Conservation (phyloP, 2,113 vertebrate species). For the Thinocorus orbignyianus region DNA sequence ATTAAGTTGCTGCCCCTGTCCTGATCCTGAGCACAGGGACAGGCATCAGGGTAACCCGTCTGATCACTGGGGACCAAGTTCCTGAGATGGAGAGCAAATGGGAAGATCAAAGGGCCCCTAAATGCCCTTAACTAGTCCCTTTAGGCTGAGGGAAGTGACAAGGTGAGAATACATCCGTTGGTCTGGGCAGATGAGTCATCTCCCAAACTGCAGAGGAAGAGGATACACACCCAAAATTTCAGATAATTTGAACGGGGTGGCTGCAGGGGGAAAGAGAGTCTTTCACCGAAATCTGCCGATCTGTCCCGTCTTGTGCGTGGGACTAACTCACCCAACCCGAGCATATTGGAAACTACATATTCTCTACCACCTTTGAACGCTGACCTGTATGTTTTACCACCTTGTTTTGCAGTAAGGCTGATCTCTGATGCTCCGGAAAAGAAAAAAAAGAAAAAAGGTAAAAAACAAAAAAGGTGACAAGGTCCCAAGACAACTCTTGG, state of each 20-base stretch:
- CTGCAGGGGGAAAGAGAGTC: background rate
- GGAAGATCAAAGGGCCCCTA: constrained; percentile 34
- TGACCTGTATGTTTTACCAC: background rate
- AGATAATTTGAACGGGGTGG: background rate
- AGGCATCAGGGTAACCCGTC: background rate
- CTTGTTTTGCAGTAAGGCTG: background rate
- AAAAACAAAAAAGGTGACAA: background rate
- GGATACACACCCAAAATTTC: constrained; percentile 17
- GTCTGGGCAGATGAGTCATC: constrained; percentile 31
- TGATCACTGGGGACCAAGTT: background rate
- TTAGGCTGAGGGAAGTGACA: background rate
- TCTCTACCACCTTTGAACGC: background rate
- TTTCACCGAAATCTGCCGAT: background rate
- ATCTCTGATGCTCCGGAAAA: background rate
- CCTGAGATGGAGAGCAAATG: constrained; percentile 4
- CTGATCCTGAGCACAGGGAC: background rate
- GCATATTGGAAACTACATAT: background rate
- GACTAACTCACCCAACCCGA: background rate
- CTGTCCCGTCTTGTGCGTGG: background rate
- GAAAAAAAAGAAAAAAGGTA: too few relatives aligned
- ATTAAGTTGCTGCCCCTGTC: background rate
- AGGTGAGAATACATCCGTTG: background rate
- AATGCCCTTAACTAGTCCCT: constrained; percentile 26
- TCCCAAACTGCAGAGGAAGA: constrained; percentile 34
- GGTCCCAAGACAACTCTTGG: constrained; percentile 8